Conservation (phyloP, 2,113 vertebrate species). For the Poeciliopsis turrubarensis region DNA sequence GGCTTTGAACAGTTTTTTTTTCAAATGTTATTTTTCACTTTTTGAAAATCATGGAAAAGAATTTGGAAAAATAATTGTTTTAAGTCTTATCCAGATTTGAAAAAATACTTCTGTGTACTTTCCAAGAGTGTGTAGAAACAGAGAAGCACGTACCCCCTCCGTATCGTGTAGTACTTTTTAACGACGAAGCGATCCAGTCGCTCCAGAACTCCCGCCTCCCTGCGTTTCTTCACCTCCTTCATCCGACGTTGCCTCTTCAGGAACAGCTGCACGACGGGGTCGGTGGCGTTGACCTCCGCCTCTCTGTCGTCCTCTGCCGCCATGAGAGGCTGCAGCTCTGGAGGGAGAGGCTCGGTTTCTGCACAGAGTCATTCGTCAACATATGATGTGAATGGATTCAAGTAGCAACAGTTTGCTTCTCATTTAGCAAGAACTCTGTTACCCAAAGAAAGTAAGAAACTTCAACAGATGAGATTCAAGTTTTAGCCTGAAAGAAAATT, state of each 20-base stretch:
- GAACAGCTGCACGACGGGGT: constrained; percentile 83
- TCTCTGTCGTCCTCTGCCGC: constrained; percentile 61
- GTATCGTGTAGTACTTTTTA: constrained; percentile 87
- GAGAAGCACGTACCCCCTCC: constrained; percentile 84
- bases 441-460: background rate
- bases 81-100: background rate
- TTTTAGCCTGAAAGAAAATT: background rate
- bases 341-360: constrained; percentile 88
- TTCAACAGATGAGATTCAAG: background rate
- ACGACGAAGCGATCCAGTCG: constrained; percentile 81
- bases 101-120: background rate
- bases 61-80: too few species aligned
- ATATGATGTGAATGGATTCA: too few species aligned
- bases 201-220: constrained; percentile 76
- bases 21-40: too few species aligned
- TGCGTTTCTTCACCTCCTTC: constrained; percentile 82
- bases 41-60: too few species aligned
- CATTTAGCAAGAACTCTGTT: background rate
- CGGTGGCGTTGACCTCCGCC: constrained; percentile 75
- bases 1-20: too few species aligned
- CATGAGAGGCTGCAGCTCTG: constrained; percentile 87
- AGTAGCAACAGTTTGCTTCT: background rate
- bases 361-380: constrained; percentile 1
- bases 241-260: constrained; percentile 84
- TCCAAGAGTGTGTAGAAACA: background rate